Base-by-base conservation (phyloP, 2,797 vertebrate genomes). In the Sebastolobus alascanus region DNA sequence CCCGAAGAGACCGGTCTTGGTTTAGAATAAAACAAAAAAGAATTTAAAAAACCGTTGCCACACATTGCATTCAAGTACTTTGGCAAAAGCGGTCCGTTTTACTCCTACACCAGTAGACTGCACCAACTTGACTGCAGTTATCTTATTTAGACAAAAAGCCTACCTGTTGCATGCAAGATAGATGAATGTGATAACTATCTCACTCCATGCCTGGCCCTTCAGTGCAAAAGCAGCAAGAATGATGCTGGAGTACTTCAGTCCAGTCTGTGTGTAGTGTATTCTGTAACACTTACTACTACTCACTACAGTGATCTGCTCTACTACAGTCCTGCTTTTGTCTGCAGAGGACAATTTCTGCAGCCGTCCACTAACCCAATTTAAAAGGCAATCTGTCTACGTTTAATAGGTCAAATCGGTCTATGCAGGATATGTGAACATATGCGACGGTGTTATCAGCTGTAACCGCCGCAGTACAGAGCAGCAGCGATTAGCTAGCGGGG, bases 51-150 rank as follows among this genome's bases (percentile, higher is more conserved):
- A 46, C 2, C 2, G 46, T 65, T 38, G 66, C 60, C 69, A 16
- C 67, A 55, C 14, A 3, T 73, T 75, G 61, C 40, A 55, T 66
- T 83, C 22, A 37, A 85, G 80, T 40, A 9, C 54, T 79, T 59
- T 43, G 11, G 59, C 69, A 75, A 12, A 65, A 67, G 22, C 9
- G 6, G 25, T 60, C 7, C 0, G 6, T 75, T 86, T 60, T 11
- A n/a, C 84, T 91, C 78, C 73, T 55, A 77, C 82, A 80, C 40
- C 9, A 3, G 56, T 10, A 22, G 46, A 77, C 73, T 25, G 67
- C 6, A 5, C 60, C 31, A 73, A 71, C 75, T 77, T 46, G 43
- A 84, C 75, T 68, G 50, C 68, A 67, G 56, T 72, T 76, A 75
- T 87, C 31, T 58, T 22, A 16, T 71, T 84, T 25, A 18, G 31